A percentile compares a stretch with the other conserved stretches of the same genome.
phyloP scores from a whole-genome alignment of 2,797 vertebrate species.

The Aldrovandia affinis region DNA sequence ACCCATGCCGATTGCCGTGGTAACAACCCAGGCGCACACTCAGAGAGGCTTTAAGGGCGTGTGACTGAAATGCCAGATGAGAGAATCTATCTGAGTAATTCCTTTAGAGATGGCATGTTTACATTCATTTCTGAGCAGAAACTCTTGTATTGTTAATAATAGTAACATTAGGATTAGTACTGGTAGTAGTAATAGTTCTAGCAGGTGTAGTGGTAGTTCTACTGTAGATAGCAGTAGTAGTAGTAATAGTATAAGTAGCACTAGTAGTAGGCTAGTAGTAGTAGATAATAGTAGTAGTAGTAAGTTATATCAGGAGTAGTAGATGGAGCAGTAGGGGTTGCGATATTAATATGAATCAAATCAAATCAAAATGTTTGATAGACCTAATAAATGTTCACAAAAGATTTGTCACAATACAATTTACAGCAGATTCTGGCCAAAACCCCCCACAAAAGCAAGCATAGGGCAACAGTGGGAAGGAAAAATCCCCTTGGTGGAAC shows the following conservation, averaged over 20 bases:
- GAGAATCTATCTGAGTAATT: slow-evolving; percentile 1
- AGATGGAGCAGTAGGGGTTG: neutral
- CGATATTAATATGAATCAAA: neutral
- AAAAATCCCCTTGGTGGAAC: too few species aligned
- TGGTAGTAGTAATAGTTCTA: neutral
- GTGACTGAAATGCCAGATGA: slow-evolving; percentile 10
- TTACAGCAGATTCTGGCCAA: too few species aligned
- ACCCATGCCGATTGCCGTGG: slow-evolving; percentile 41
- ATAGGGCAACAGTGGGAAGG: too few species aligned
- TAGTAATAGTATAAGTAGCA: neutral
- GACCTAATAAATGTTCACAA: too few species aligned
- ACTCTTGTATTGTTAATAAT: neutral
- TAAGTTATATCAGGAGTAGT: neutral
- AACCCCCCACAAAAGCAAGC: too few species aligned
- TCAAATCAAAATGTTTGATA: too few species aligned
- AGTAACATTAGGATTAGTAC: neutral
- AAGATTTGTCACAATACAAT: too few species aligned
- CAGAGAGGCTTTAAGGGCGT: neutral
- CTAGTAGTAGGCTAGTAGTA: too few species aligned
- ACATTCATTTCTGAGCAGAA: neutral
- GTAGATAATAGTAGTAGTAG: neutral
- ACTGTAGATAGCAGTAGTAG: neutral
- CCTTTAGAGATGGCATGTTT: neutral
- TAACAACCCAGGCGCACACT: slow-evolving; percentile 11
- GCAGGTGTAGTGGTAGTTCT: neutral